Evolutionary conservation across 2,888 invertebrate species (phyloP), one percentile per base, ranked within the genome.

Genomic region (Tachina grossa): DNA sequence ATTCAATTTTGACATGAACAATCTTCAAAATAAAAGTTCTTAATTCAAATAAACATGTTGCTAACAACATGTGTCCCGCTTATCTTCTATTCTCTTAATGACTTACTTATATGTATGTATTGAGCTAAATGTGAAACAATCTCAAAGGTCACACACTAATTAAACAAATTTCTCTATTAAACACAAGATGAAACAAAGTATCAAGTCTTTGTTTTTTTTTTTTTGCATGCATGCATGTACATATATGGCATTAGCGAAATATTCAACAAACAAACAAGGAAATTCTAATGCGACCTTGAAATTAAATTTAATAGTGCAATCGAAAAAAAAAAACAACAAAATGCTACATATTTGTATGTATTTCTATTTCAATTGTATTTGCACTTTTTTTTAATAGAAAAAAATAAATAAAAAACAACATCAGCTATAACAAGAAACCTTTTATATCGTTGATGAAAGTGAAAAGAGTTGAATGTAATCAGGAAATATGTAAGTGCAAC

Each of bases 381-480:
- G 53, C 51, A 71, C n/a, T 43, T 14, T 16, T 65, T 43, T 59
- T 41, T 68, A n/a, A 47, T 1, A 59, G 19, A 49, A 31, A 55
- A 16, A 66, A 76, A 31, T 3, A 31, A 31, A 31, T 43, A 51
- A 10, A 49, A 59, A 61, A 53, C 51, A 41, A 53, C 51, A 41
- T 31, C 14, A 47, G 49, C 53, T 31, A 31, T 31, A 66, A 55
- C 55, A 41, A 13, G 53, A 72, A 14, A 22, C 39, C 10, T 10
- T 53, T 65, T 65, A 4, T 55, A 77, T 57, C 14, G 59, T 63
- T 65, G 76, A 57, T 83, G 82, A 83, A 83, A 83, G 82, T 83
- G 82, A 83, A 83, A 83, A 53, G 68, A 53, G 72, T 66, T 83
- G 69, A 83, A 82, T 63, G 75, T 61, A 75, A 75, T 61, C 47